phyloP scores from a whole-genome alignment of 64 coral and sea anemone species.

The Stylophora pistillata region DNA sequence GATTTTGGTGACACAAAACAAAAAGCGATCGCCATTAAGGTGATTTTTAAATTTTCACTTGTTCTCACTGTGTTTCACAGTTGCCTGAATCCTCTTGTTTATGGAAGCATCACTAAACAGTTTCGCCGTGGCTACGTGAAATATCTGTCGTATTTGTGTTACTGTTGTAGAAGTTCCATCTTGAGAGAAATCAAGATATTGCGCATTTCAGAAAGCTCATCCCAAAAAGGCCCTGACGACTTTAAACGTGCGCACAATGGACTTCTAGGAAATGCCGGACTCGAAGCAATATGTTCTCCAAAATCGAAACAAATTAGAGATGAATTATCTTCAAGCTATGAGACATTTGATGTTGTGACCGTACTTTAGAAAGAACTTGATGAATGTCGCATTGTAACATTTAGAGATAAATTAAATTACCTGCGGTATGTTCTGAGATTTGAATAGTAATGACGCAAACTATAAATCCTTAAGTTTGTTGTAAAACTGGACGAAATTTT shows the following conservation, averaged over 20 bases:
- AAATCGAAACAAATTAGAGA: background rate
- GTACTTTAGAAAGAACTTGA: too few species aligned
- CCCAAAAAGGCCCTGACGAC: background rate
- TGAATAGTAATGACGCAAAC: too few species aligned
- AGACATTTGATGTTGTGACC: too few species aligned
- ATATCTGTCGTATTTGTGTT: conserved; percentile 82
- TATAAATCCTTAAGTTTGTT: too few species aligned
- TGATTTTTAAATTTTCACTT: conserved; percentile 48
- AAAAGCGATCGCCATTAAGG: background rate
- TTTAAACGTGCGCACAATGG: conserved; percentile 3
- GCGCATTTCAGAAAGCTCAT: background rate
- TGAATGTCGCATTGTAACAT: too few species aligned
- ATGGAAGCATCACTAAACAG: conserved; percentile 79
- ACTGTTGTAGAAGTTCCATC: conserved; percentile 53
- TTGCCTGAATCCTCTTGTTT: conserved; percentile 82
- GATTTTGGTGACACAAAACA: conserved; percentile 56
- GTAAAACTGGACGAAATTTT: too few species aligned
- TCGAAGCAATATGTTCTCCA: background rate
- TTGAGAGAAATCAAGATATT: conserved; percentile 8
- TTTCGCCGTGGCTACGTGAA: conserved; percentile 82
- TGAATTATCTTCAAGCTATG: too few species aligned
- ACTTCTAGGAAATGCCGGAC: background rate
- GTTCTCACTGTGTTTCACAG: conserved; percentile 78
- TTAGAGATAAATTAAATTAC: too few species aligned
- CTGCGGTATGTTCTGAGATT: too few species aligned